A percentile compares a stretch with the other conserved stretches of the same genome.
These are phyloP conservation scores for Galerucella pusilla DNA, from an alignment of 2,888 invertebrate genomes.

Conservation along the genomic window DNA sequence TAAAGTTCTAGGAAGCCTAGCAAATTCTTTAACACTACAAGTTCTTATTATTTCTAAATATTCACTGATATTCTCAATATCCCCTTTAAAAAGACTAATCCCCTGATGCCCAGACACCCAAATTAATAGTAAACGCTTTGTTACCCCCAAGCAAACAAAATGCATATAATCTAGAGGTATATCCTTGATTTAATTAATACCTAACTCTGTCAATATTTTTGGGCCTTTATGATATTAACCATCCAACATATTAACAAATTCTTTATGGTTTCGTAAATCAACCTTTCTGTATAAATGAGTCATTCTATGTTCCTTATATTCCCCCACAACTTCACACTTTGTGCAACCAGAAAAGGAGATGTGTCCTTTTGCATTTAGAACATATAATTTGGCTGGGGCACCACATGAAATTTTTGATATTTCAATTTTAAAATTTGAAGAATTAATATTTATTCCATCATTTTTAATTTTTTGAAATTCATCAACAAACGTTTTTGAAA, in stretches of 20 bases:
- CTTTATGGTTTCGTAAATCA: slow-evolving; percentile 27
- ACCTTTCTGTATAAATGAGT: slow-evolving; percentile 21
- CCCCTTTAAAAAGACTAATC: slow-evolving; percentile 9
- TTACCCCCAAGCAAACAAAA: slow-evolving; percentile 12
- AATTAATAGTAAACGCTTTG: slow-evolving; percentile 9
- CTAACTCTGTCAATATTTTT: slow-evolving; percentile 19
- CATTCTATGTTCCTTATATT: slow-evolving; percentile 31
- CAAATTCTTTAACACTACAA: slow-evolving; percentile 4
- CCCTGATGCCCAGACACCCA: slow-evolving; percentile 10
- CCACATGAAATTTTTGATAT: slow-evolving; percentile 48
- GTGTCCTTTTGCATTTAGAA: slow-evolving; percentile 47
- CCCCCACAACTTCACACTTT: slow-evolving; percentile 46
- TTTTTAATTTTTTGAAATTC: slow-evolving; percentile 35
- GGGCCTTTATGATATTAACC: slow-evolving; percentile 27
- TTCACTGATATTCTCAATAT: slow-evolving; percentile 12
- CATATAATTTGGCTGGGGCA: slow-evolving; percentile 51
- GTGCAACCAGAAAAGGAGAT: slow-evolving; percentile 48
- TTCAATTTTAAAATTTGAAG: slow-evolving; percentile 29
- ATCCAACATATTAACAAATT: slow-evolving; percentile 22
- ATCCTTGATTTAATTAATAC: slow-evolving; percentile 22
- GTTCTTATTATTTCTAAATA: slow-evolving; percentile 8
- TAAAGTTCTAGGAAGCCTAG: slow-evolving; percentile 25
- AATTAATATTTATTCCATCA: not conserved
- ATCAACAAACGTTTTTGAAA: no score
- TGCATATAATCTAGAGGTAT: slow-evolving; percentile 28